These are phyloP conservation scores for Nothoprocta perdicaria DNA, from an alignment of 2,113 vertebrate species.

Conservation along the genomic window DNA sequence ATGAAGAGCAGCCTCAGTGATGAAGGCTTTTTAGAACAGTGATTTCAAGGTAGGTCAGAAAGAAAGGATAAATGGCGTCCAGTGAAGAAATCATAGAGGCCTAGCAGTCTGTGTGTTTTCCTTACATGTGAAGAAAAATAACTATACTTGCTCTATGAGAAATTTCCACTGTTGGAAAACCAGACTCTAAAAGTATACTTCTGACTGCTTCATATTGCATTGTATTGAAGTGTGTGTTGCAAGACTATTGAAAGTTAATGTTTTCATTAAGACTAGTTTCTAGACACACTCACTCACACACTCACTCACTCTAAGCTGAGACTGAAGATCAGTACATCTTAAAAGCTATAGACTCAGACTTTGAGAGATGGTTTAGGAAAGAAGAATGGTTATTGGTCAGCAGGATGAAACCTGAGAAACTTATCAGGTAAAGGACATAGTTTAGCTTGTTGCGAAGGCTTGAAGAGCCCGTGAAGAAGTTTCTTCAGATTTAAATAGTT, in stretches of 20 bases:
- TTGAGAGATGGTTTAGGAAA: neutral
- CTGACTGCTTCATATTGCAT: neutral
- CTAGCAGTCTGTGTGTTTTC: neutral
- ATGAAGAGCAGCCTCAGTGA: neutral
- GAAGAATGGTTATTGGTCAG: neutral
- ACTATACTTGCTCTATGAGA: neutral
- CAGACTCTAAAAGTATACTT: neutral
- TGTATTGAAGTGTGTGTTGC: fast-evolving
- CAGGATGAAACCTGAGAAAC: neutral
- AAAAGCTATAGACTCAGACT: neutral
- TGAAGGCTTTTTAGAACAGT: neutral
- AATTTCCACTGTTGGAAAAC: neutral
- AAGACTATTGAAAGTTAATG: neutral
- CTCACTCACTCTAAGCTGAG: neutral
- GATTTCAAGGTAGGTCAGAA: neutral
- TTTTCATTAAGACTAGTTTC: neutral
- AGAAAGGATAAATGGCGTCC: neutral
- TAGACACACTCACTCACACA: too few relatives aligned
- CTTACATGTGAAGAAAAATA: neutral
- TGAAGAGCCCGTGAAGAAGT: neutral
- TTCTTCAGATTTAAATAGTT: neutral
- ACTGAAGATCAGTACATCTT: neutral
- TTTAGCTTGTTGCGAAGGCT: neutral
- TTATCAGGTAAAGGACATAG: neutral
- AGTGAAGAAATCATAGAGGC: neutral